Base-by-base conservation (phyloP, 2,888 invertebrate species). In the Meiosimyza platycephala region DNA sequence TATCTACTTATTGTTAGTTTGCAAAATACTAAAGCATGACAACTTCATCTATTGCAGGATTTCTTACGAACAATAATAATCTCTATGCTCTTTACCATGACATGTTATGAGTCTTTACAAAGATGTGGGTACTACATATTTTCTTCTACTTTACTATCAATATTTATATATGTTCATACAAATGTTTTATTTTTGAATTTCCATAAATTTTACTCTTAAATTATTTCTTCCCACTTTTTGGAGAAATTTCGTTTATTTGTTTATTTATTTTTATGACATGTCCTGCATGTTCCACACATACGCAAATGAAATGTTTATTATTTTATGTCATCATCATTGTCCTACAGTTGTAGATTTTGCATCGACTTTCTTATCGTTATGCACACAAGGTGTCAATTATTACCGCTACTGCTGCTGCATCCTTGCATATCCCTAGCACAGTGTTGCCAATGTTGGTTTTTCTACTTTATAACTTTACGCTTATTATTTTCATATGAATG, bases 371-470 rank as follows among this genome's bases (percentile, higher is more conserved):
- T 48, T 64, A 16, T 16, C 57, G 48, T 40, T 9, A 40, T 47
- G 55, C 48, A 55, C 57, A 57, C 67, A 57, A 67, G 55, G 67
- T 57, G 55, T 57, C 67, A 57, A 67, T 67, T 67, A 67, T 67
- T 67, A 57, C 57, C 67, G 67, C 13, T 28, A 64, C 18, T 50
- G 63, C 16, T 13, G 47, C 63, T 40, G 40, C 63, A 63, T 18
- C 18, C 55, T 55, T 57, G 3, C 57, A 28, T 57, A 16, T 22
- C 28, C 13, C 55, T n/a, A 6, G 6, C 22, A 28, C 5, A 63
- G 22, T 57, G 67, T 18, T 55, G 52, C 54, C 55, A 47, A 6
- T 67, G 67, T 67, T 67, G 67, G 47, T 55, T 67, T n/a, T 67
- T 67, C 55, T 57, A 67, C 55, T 67, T 67, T 55, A 66, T 33